Conservation (phyloP, 2,113 vertebrate species). For the Oenanthe melanoleuca region DNA sequence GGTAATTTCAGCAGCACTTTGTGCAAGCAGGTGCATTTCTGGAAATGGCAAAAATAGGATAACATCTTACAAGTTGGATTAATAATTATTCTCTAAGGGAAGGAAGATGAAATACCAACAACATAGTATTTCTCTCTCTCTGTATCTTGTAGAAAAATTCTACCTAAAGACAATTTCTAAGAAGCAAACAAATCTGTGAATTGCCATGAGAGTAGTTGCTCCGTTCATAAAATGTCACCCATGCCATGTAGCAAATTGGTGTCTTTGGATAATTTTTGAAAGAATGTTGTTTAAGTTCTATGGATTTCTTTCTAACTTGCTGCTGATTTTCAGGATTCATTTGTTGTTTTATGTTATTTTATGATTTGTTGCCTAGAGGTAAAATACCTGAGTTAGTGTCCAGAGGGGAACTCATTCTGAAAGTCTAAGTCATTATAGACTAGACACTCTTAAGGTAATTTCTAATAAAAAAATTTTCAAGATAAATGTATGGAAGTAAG, state of each 20-base stretch:
- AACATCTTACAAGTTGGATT: not conserved
- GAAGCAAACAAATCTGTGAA: not conserved
- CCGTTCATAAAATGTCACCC: not conserved
- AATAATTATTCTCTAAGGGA: not conserved
- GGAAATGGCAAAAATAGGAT: not conserved
- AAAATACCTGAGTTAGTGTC: not conserved
- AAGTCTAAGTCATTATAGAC: not conserved
- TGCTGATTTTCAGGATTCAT: not conserved
- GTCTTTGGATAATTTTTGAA: not conserved
- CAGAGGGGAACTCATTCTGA: not conserved
- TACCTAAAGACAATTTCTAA: not conserved
- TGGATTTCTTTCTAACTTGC: not conserved
- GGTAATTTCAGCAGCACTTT: not conserved
- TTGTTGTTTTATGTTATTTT: not conserved
- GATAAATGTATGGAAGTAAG: not conserved
- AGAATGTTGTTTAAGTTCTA: not conserved
- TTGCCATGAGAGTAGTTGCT: not conserved
- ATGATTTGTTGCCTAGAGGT: not conserved
- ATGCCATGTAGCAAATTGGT: not conserved
- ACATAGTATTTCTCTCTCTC: no score
- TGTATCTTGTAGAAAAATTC: not conserved
- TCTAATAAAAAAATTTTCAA: not conserved
- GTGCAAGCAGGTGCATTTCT: not conserved
- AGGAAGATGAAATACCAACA: not conserved
- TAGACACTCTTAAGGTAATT: not conserved